A percentile compares a stretch with the other conserved stretches of the same genome.
Conservation (phyloP, 2,113 vertebrate species). For the Leucopsar rothschildi region DNA sequence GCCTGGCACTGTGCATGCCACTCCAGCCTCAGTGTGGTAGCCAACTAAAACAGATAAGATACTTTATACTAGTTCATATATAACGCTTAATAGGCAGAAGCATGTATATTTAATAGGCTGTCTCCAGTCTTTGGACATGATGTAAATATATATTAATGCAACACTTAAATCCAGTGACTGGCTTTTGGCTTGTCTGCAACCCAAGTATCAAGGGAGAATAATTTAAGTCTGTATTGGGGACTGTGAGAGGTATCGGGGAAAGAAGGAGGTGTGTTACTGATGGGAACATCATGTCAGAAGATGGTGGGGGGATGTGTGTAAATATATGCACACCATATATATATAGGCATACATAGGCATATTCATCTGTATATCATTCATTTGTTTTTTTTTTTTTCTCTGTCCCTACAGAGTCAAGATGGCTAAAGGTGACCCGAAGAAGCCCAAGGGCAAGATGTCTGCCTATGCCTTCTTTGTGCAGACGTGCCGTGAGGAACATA, state of each 20-base stretch:
- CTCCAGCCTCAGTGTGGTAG: background rate
- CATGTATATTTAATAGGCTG: background rate
- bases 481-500: constrained; percentile 87
- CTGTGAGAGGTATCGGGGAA: background rate
- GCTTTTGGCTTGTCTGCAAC: background rate
- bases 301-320: fast-evolving
- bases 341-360: fast-evolving
- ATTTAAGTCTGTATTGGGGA: background rate
- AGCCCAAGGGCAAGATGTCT: constrained; percentile 91
- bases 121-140: background rate
- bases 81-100: background rate
- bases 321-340: fast-evolving
- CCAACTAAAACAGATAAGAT: background rate
- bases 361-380: fast-evolving
- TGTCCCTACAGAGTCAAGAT: constrained; percentile 67
- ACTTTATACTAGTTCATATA: background rate
- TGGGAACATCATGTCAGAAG: fast-evolving
- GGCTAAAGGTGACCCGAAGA: constrained; percentile 90
- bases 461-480: constrained; percentile 89
- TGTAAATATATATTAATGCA: background rate
- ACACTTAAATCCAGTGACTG: background rate
- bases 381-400: background rate
- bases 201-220: background rate
- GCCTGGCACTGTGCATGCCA: background rate
- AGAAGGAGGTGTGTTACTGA: background rate